phyloP scores from a whole-genome alignment of 2,797 vertebrate genomes.

The Caiman crocodilus region DNA sequence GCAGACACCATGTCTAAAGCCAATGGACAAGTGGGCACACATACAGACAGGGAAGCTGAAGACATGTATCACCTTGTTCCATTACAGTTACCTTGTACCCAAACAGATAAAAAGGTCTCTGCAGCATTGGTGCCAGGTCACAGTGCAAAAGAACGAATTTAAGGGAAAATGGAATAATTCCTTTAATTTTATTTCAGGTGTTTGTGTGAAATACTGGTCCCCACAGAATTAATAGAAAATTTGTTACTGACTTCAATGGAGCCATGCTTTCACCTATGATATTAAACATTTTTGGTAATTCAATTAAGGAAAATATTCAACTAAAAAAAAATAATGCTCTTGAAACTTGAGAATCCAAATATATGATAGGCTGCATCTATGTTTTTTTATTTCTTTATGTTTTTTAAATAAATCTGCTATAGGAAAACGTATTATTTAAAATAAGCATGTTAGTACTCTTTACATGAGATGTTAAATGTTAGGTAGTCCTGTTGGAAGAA shows the following conservation, averaged over 20 bases:
- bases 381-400: background rate
- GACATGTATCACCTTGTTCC: no score
- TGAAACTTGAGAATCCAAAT: background rate
- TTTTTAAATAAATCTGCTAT: background rate
- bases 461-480: background rate
- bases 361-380: background rate
- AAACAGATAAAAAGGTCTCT: no score
- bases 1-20: no score
- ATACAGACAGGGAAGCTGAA: no score
- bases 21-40: no score
- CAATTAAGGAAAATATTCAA: background rate
- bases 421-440: background rate
- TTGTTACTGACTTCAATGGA: background rate
- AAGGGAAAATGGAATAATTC: background rate
- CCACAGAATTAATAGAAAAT: background rate
- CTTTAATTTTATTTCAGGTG: background rate
- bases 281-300: background rate
- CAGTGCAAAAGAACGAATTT: background rate
- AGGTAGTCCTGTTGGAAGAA: background rate
- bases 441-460: background rate
- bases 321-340: background rate
- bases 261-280: background rate
- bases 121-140: no score
- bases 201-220: background rate
- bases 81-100: no score